Conservation (phyloP, 1,140 invertebrate species). For the Nomia melanderi region DNA sequence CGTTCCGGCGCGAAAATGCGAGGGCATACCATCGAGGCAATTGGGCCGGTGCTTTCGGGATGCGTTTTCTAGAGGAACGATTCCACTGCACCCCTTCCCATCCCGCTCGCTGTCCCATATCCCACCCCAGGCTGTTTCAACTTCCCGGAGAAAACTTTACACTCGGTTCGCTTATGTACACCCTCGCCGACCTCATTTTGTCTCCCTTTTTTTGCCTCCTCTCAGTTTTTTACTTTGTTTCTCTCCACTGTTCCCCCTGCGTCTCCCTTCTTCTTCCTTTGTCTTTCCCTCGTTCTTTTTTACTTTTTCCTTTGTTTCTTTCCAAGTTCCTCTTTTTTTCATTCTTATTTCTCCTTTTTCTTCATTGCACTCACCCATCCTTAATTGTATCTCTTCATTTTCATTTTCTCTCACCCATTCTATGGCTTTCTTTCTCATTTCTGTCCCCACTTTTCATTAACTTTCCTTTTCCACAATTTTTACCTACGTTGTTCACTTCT, state of each 20-base stretch:
- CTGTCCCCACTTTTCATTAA: too few relatives aligned
- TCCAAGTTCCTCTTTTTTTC: too few relatives aligned
- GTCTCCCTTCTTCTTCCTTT: not conserved
- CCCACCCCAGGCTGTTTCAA: not conserved
- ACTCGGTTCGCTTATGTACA: not conserved
- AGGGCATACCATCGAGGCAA: not conserved
- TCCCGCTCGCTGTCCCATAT: not conserved
- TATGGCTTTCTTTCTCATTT: too few relatives aligned
- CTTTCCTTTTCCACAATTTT: not conserved
- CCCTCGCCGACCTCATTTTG: too few relatives aligned
- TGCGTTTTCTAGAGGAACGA: not conserved
- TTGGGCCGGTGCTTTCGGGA: not conserved
- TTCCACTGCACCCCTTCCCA: not conserved
- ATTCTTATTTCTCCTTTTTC: too few relatives aligned
- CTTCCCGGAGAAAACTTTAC: conserved; percentile 23
- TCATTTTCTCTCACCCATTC: too few relatives aligned
- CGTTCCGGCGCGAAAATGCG: not conserved
- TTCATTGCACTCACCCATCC: too few relatives aligned
- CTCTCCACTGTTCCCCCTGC: too few relatives aligned
- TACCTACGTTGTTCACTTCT: not conserved
- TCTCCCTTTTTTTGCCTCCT: too few relatives aligned
- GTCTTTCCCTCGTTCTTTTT: not conserved
- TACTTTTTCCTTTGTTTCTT: too few relatives aligned
- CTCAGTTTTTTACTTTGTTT: too few relatives aligned
- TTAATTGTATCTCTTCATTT: too few relatives aligned